Conservation (phyloP, 23 tunicate species). For the Trididemnum miniatum region DNA sequence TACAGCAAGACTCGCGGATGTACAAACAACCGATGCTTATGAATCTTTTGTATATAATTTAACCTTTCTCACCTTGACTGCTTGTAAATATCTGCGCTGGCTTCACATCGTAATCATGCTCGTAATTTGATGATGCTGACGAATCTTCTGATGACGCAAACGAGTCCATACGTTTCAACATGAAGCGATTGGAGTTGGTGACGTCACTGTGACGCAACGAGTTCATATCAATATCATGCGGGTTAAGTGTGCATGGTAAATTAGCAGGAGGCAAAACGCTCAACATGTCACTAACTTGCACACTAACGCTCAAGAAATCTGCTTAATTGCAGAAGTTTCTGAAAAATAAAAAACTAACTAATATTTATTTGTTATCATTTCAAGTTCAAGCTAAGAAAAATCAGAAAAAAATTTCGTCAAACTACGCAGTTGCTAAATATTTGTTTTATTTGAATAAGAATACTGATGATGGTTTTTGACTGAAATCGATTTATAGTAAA, state of each 20-base stretch:
- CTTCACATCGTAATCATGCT: constrained; percentile 87
- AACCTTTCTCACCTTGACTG: constrained; percentile 88
- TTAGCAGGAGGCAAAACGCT: constrained; percentile 50
- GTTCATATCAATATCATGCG: constrained; percentile 52
- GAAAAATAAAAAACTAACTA: neutral
- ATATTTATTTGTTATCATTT: neutral
- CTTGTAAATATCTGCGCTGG: constrained; percentile 83
- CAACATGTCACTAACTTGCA: constrained; percentile 31
- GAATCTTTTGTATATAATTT: too few species aligned
- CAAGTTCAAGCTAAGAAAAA: too few species aligned
- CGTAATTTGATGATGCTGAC: constrained; percentile 67
- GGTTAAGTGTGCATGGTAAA: constrained; percentile 21
- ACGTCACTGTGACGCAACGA: constrained; percentile 58
- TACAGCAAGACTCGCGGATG: too few species aligned
- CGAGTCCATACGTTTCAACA: constrained; percentile 5
- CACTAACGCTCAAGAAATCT: neutral
- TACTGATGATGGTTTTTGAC: too few species aligned
- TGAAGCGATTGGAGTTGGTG: constrained; percentile 1
- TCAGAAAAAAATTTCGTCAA: too few species aligned
- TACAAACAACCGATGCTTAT: neutral
- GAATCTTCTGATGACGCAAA: constrained; percentile 56
- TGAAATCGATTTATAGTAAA: too few species aligned
- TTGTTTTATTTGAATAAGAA: too few species aligned
- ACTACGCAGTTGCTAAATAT: too few species aligned
- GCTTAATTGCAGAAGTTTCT: neutral